A percentile compares a stretch with the other conserved stretches of the same genome.
phyloP scores from a whole-genome alignment of 2,797 vertebrate species.

The Knipowitschia caucasica region DNA sequence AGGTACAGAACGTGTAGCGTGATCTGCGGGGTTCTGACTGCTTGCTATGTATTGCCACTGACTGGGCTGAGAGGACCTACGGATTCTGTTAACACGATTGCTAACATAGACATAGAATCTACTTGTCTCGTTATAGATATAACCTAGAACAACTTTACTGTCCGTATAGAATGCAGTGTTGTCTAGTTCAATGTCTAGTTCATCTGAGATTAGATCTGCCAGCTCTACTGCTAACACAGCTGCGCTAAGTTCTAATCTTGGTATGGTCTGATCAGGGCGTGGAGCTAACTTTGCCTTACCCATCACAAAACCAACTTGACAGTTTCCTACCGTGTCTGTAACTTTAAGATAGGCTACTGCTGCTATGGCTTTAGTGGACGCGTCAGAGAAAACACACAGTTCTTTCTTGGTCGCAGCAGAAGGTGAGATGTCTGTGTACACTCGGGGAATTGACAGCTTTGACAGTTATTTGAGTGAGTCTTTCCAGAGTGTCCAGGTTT shows the following conservation, averaged over 20 bases:
- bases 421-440: not conserved
- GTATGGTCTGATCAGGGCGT: conserved; percentile 1
- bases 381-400: not conserved
- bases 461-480: conserved; percentile 1
- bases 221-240: conserved; percentile 1
- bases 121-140: not conserved
- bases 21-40: conserved; percentile 1
- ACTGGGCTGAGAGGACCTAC: not conserved
- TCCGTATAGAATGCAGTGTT: not conserved
- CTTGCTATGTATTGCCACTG: not conserved
- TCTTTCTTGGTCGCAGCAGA: not conserved
- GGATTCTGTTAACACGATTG: not conserved
- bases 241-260: not conserved
- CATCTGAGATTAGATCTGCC: not conserved
- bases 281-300: not conserved
- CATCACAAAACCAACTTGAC: not conserved
- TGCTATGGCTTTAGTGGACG: not conserved
- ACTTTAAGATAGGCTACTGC: not conserved
- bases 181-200: not conserved
- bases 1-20: not conserved
- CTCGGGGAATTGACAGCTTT: not conserved
- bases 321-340: not conserved
- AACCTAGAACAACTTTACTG: not conserved
- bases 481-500: conserved; percentile 1
- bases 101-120: not conserved